These are phyloP conservation scores for Cydia amplana DNA, from an alignment of 1,140 invertebrate genomes.

Conservation along the genomic window DNA sequence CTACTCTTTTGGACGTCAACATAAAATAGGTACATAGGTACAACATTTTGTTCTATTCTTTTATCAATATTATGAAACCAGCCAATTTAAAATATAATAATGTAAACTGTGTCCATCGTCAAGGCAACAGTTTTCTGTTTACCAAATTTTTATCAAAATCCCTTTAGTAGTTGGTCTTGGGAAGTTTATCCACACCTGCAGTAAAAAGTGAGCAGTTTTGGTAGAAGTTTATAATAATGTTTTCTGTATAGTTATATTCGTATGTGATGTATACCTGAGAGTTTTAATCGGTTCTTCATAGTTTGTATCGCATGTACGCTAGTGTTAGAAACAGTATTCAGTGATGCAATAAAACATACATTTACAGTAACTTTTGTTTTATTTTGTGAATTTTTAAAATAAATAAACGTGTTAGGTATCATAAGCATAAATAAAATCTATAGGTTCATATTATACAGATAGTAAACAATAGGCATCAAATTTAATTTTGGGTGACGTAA, in stretches of 20 bases:
- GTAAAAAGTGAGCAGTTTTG: not conserved
- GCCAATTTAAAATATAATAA: too few relatives aligned
- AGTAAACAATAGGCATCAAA: too few relatives aligned
- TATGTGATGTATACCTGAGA: constrained; percentile 55
- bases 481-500: too few relatives aligned
- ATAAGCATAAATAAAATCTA: not conserved
- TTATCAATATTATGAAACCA: too few relatives aligned
- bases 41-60: too few relatives aligned
- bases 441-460: too few relatives aligned
- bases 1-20: too few relatives aligned
- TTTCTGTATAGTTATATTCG: constrained; percentile 57
- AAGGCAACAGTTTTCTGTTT: too few relatives aligned
- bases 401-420: not conserved
- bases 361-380: constrained; percentile 42
- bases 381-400: constrained; percentile 34
- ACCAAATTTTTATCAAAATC: too few relatives aligned
- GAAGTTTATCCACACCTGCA: not conserved
- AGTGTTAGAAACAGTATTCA: constrained; percentile 73
- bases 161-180: too few relatives aligned
- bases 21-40: too few relatives aligned
- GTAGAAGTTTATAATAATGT: constrained; percentile 51
- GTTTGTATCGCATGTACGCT: constrained; percentile 66
- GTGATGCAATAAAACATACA: constrained; percentile 75
- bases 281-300: constrained; percentile 46
- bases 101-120: too few relatives aligned